Base-by-base conservation (phyloP, 2,113 vertebrate species). In the Engraulis encrasicolus region DNA sequence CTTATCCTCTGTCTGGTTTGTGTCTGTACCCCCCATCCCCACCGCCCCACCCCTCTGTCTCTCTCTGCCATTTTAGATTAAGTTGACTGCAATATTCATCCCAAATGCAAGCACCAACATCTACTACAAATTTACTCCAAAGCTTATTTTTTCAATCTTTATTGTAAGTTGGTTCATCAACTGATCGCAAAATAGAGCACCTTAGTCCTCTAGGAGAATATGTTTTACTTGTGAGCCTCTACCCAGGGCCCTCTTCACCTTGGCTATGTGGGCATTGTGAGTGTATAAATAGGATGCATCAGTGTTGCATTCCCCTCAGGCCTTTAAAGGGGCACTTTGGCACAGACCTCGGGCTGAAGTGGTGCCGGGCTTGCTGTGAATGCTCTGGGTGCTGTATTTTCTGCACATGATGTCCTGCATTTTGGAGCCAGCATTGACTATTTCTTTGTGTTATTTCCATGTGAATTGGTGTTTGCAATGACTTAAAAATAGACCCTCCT, bases 1-100 rank as follows among this genome's bases (percentile, higher is more conserved):
- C 81, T 61, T 50, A 18, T 40, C 11, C 85, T 79, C 31, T 54
- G 50, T 58, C 54, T 82, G n/a, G n/a, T 40, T 23, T 58, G 78
- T 37, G 19, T 78, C 52, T 61, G 66, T 79, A 23, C n/a, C 34
- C 50, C 78, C 49, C 82, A 84, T 78, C 49, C 84, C 82, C 83
- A 45, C 45, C 31, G n/a, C 45, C 18, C 31, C 9, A 38, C 74
- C 52, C 74, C 80, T 82, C 80, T 84, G 74, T 84, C 66, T 84
- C 80, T 79, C 50, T 45, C 40, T 45, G 83, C 78, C n/a, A 50
- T 58, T 66, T 66, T 23, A 66, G 6, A 27, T 66, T n/a, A 66
- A 66, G 27, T 23, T 66, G 11, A 66, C 7, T 31, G 11, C 7
- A 31, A 81, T 78, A 81, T 81, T 80, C 84, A 2, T 66, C 77